Base-by-base conservation (phyloP, 2,113 vertebrate species). In the Eulemur macaco region DNA sequence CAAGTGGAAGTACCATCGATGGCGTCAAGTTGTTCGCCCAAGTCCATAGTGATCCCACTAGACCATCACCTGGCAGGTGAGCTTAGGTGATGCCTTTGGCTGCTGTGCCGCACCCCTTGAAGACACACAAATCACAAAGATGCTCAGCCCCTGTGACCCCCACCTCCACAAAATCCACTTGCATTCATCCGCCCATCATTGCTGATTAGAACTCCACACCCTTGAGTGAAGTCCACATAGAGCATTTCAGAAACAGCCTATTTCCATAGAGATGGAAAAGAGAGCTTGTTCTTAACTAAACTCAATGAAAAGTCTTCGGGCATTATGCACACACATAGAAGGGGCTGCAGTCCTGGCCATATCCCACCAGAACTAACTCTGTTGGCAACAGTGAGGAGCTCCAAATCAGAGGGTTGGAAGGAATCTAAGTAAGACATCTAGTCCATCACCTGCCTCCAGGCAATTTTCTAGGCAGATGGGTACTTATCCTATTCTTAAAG, bases 401-500 rank as follows among this genome's bases (percentile, higher is more conserved):
- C 86, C 93, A 58, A 97, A 93, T 96, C 82, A 92, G 83, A 95
- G 71, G 80, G 86, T 84, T 95, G 83, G 93, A 93, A 95, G 95
- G 27, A 91, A 89, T 84, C 89, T 91, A 94, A 97, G 68, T 86
- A 96, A 96, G 91, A 91, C 78, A 81, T 91, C 91, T 92, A 95
- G 64, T 92, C 96, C 98, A 91, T 95, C 91, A 93, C 96, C 96
- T 97, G 92, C 95, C 96, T 97, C 84, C 80, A 95, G 91, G 94
- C 91, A 81, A 77, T 94, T 95, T 96, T 96, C 93, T 83, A 96
- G 97, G 82, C 91, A 97, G 97, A 97, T 95, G 91, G 91, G 89
- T 97, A 96, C 96, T 96, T 96, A 95, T 83, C 93, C 91, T 86
- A 56, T 97, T 95, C 95, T 96, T 96, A 91, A 96, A 96, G 89